Percentiles rank a stretch among this genome's conserved stretches.
Evolutionary conservation across 1,140 invertebrate genomes (phyloP).

Genomic region (Cecropterus lyciades): DNA sequence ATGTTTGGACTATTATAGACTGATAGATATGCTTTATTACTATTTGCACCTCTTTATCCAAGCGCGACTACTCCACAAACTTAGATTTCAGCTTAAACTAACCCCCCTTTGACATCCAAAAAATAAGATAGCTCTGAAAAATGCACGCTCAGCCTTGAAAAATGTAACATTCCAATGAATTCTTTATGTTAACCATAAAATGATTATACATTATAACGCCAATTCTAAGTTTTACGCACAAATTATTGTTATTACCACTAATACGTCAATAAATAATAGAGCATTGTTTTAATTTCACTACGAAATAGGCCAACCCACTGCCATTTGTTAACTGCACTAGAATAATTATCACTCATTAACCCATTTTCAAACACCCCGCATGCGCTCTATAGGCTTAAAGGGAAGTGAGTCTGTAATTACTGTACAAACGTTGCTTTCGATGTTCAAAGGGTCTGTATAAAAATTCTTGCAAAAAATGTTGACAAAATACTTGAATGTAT

Average conservation of each 20-base stretch:
- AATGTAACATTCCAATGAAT: no score
- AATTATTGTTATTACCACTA: not conserved
- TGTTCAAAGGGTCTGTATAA: slow-evolving; percentile 14
- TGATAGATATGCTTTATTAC: no score
- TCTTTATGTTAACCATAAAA: no score
- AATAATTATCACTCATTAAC: slow-evolving; percentile 33
- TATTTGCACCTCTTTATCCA: no score
- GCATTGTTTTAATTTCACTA: slow-evolving; percentile 25
- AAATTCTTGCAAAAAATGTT: not conserved
- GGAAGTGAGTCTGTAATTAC: slow-evolving; percentile 17
- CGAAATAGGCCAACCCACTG: slow-evolving; percentile 26
- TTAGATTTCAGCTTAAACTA: no score
- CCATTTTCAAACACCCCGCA: slow-evolving; percentile 28
- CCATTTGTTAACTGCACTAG: slow-evolving; percentile 33
- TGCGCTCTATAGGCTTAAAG: slow-evolving; percentile 6
- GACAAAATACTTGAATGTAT: no score
- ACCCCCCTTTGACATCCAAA: no score
- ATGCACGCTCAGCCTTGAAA: no score
- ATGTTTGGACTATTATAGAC: no score
- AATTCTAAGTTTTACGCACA: not conserved
- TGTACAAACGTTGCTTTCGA: slow-evolving; percentile 24
- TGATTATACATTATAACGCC: no score
- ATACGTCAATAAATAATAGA: slow-evolving; percentile 14
- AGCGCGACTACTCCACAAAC: no score
- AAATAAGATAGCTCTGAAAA: no score